Evolutionary conservation across 2,888 invertebrate species (phyloP).

Genomic region (Acanthosepion pharaonis): DNA sequence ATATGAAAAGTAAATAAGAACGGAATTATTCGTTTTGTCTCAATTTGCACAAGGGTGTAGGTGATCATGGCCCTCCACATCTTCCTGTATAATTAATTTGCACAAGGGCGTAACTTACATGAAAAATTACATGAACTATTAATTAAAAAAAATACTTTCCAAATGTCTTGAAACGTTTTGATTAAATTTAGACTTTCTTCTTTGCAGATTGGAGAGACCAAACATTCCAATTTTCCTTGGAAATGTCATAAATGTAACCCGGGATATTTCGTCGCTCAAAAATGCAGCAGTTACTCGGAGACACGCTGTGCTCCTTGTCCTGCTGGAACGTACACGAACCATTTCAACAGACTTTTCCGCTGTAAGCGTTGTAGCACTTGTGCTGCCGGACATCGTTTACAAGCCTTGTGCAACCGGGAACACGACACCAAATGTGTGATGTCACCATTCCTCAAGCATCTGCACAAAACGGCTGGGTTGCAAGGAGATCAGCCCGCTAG

Average conservation of each 20-base stretch:
- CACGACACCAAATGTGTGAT: not conserved
- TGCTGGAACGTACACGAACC: not conserved
- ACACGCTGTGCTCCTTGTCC: conserved; percentile 36
- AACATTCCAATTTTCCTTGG: not conserved
- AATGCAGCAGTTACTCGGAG: not conserved
- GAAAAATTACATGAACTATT: too few relatives aligned
- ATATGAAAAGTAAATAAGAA: too few relatives aligned
- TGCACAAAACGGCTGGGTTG: not conserved
- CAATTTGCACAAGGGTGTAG: too few relatives aligned
- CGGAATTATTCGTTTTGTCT: too few relatives aligned
- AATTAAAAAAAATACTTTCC: too few relatives aligned
- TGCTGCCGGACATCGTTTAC: not conserved
- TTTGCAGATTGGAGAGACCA: not conserved
- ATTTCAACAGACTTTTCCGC: not conserved
- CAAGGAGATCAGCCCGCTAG: not conserved
- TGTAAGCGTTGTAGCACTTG: conserved; percentile 24
- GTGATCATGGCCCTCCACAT: too few relatives aligned
- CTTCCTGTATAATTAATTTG: too few relatives aligned
- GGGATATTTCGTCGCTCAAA: not conserved
- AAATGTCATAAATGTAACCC: not conserved
- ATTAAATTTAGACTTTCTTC: not conserved
- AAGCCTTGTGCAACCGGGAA: not conserved
- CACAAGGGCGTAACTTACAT: not conserved
- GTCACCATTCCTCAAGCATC: not conserved
- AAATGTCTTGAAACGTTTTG: too few relatives aligned